These are phyloP conservation scores for Eulemur mongoz DNA, from an alignment of 2,797 vertebrate genomes.

Conservation along the genomic window DNA sequence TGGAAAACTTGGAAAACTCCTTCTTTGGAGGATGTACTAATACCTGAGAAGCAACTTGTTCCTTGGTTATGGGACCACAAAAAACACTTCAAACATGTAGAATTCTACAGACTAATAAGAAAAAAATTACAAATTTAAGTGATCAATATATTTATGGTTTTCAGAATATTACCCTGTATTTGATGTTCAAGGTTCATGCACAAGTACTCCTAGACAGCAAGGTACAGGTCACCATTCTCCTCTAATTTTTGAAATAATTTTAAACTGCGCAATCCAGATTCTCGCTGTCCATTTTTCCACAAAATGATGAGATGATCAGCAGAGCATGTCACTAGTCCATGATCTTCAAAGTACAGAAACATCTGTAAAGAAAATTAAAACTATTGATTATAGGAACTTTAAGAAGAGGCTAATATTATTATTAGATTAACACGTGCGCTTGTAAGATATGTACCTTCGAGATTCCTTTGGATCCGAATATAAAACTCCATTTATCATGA, in stretches of 20 bases:
- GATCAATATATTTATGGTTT: background rate
- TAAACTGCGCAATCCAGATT: slow-evolving; percentile 93
- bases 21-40: background rate
- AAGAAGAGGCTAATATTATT: background rate
- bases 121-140: background rate
- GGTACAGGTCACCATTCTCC: slow-evolving; percentile 87
- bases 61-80: background rate
- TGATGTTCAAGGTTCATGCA: slow-evolving; percentile 41
- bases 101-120: background rate
- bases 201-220: slow-evolving; percentile 41
- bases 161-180: slow-evolving; percentile 27
- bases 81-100: background rate
- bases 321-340: slow-evolving; percentile 94
- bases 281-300: slow-evolving; percentile 95
- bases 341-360: slow-evolving; percentile 93
- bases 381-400: background rate
- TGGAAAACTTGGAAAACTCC: background rate
- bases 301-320: slow-evolving; percentile 96
- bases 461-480: background rate
- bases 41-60: slow-evolving; percentile 1
- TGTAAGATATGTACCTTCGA: background rate
- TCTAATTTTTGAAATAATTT: slow-evolving; percentile 94
- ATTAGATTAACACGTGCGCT: background rate
- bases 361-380: slow-evolving; percentile 88
- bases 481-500: background rate